Evolutionary conservation across 2,797 vertebrate species (phyloP), one percentile per base, ranked within the genome.

Genomic region (Bucorvus abyssinicus): DNA sequence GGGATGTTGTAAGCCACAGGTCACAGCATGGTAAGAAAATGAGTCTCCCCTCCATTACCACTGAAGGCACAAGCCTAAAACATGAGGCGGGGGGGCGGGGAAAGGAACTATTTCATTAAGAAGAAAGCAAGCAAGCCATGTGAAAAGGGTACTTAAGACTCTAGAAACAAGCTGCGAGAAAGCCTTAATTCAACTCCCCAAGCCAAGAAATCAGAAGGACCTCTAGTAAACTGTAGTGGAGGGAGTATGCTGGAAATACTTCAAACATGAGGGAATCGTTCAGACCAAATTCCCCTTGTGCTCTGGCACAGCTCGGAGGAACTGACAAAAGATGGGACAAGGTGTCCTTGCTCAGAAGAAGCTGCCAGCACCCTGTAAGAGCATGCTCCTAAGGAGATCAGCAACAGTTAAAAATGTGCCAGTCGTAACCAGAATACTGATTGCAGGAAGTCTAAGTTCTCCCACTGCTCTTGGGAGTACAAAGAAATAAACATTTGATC

Each of bases 401-500:
- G 36, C 7, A 30, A 68, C 30, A 85, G 64, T 75, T 83, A 68
- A 59, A 49, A 73, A 84, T 23, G 30, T 59, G 42, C 34, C 34
- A 38, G 50, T 68, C 68, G 89, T 80, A 91, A 45, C 5, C 6
- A 30, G 27, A 81, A 77, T 68, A 92, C 10, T 69, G 57, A 89
- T 86, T 91, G 91, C 69, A 38, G n/a, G 61, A 81, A 69, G 64
- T 21, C 29, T 12, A 42, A 87, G 8, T 71, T 53, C 32, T 90
- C 26, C 68, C 13, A 18, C 12, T 67, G 63, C 75, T 82, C 40
- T 26, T 56, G 67, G 49, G 34, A 82, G 21, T 45, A 65, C 30
- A 45, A 56, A 29, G 68, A 76, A 92, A 82, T 61, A 67, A 89
- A 87, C 36, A 55, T 87, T 73, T 82, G 23, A 89, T 84, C 70